These are phyloP conservation scores for Cephus cinctus DNA, from an alignment of 1,140 invertebrate species.

Conservation along the genomic window DNA sequence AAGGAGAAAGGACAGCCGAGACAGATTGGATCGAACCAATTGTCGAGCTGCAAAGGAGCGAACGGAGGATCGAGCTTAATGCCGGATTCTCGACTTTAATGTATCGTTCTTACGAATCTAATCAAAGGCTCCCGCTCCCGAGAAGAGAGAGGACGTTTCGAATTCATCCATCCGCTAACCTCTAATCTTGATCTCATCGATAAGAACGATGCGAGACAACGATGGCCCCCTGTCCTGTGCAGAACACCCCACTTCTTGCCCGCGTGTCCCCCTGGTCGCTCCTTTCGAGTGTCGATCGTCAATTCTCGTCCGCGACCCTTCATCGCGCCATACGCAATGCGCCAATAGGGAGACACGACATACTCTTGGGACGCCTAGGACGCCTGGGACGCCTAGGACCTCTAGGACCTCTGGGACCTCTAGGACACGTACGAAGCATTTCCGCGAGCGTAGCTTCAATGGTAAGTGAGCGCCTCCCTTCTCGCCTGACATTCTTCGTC, in stretches of 20 bases:
- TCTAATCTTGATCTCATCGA: slow-evolving; percentile 43
- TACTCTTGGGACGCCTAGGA: no score
- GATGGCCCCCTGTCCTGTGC: slow-evolving; percentile 30
- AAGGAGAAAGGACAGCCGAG: slow-evolving; percentile 11
- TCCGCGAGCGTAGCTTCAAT: no score
- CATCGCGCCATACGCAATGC: no score
- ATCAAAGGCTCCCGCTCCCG: slow-evolving; percentile 18
- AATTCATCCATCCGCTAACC: slow-evolving; percentile 35
- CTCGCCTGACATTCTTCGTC: no score
- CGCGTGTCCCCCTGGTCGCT: not conserved
- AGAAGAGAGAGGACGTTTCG: slow-evolving; percentile 15
- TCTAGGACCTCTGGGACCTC: slow-evolving; percentile 22
- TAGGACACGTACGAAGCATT: slow-evolving; percentile 21
- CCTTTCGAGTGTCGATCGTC: slow-evolving; percentile 35
- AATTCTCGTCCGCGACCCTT: no score
- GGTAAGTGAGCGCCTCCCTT: no score
- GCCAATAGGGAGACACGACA: no score
- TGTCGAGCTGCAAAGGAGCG: not conserved
- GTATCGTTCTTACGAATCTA: slow-evolving; percentile 27
- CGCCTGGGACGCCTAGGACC: no score
- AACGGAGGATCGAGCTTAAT: slow-evolving; percentile 10
- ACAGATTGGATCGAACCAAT: slow-evolving; percentile 25
- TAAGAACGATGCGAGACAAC: slow-evolving; percentile 41
- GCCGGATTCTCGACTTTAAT: slow-evolving; percentile 23
- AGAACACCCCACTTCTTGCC: slow-evolving; percentile 13